Percentiles rank a stretch among this genome's conserved stretches.
Evolutionary conservation across 2,113 vertebrate genomes (phyloP).

Genomic region (Pollimyrus isidori): DNA sequence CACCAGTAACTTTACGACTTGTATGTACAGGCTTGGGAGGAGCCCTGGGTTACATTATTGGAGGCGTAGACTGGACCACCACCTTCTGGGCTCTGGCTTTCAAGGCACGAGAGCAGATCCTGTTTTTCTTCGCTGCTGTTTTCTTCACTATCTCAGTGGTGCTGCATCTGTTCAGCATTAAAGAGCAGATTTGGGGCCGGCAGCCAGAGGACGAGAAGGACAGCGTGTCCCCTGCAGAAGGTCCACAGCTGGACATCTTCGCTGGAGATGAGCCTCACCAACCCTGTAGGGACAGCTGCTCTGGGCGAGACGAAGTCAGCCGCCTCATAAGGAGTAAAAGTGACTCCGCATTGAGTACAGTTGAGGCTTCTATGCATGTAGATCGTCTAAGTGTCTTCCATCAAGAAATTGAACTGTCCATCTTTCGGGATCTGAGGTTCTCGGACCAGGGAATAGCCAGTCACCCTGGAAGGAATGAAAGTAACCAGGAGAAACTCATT

Average conservation of each 20-base stretch:
- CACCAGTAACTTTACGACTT: background rate
- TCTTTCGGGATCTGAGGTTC: conserved; percentile 73
- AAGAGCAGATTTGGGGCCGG: conserved; percentile 80
- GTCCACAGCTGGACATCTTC: conserved; percentile 44
- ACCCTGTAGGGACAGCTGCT: conserved; percentile 50
- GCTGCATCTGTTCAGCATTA: conserved; percentile 88
- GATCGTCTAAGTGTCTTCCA: conserved; percentile 76
- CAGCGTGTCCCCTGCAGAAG: conserved; percentile 39
- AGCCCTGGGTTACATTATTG: conserved; percentile 87
- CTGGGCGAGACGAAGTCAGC: conserved; percentile 68
- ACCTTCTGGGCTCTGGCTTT: conserved; percentile 81
- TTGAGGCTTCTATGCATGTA: conserved; percentile 64
- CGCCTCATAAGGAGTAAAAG: conserved; percentile 88
- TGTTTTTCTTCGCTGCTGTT: conserved; percentile 85
- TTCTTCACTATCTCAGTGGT: conserved; percentile 79
- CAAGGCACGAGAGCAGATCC: conserved; percentile 88
- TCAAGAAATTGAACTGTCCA: conserved; percentile 81
- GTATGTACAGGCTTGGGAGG: conserved; percentile 76
- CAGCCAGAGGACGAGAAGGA: conserved; percentile 73
- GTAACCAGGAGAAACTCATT: conserved; percentile 70
- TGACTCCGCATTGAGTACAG: conserved; percentile 85
- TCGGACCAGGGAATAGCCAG: conserved; percentile 69
- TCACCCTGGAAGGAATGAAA: conserved; percentile 54
- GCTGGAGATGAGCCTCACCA: conserved; percentile 40
- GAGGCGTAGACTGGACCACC: conserved; percentile 90